Evolutionary conservation across 2,797 vertebrate species (phyloP).

Genomic region (Lagodon rhomboides): DNA sequence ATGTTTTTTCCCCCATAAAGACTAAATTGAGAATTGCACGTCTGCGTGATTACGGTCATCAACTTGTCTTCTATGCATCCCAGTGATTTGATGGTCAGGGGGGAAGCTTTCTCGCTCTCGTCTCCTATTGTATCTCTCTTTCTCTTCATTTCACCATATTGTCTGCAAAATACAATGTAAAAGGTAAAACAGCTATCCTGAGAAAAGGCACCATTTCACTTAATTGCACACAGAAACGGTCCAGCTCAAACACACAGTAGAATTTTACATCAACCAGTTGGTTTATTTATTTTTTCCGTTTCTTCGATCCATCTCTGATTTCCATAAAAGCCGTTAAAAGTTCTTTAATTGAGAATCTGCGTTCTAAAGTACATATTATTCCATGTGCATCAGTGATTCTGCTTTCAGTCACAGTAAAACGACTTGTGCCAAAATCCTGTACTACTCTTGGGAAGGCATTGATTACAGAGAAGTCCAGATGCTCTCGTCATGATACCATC

Average conservation of each 20-base stretch:
- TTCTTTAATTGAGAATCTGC: not conserved
- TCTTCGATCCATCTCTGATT: not conserved
- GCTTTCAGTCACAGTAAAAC: conserved; percentile 3
- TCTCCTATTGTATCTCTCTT: not conserved
- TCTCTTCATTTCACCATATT: not conserved
- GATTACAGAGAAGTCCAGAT: not conserved
- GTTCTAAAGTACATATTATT: not conserved
- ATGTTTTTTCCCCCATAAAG: conserved; percentile 61
- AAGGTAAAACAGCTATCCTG: not conserved
- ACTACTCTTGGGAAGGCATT: not conserved
- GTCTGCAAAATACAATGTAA: not conserved
- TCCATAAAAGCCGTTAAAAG: not conserved
- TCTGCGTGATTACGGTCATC: conserved; percentile 47
- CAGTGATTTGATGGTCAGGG: not conserved
- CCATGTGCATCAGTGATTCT: not conserved
- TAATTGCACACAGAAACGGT: not conserved
- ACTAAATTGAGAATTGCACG: conserved; percentile 55
- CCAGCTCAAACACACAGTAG: not conserved
- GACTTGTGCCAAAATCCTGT: not conserved
- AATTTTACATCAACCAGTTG: not conserved
- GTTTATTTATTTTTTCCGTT: not conserved
- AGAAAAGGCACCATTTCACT: not conserved
- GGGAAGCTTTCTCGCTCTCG: not conserved
- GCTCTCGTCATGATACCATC: conserved; percentile 1
- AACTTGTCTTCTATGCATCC: conserved; percentile 40